These are phyloP conservation scores for Circaetus gallicus DNA, from an alignment of 2,113 vertebrate genomes.

Conservation along the genomic window DNA sequence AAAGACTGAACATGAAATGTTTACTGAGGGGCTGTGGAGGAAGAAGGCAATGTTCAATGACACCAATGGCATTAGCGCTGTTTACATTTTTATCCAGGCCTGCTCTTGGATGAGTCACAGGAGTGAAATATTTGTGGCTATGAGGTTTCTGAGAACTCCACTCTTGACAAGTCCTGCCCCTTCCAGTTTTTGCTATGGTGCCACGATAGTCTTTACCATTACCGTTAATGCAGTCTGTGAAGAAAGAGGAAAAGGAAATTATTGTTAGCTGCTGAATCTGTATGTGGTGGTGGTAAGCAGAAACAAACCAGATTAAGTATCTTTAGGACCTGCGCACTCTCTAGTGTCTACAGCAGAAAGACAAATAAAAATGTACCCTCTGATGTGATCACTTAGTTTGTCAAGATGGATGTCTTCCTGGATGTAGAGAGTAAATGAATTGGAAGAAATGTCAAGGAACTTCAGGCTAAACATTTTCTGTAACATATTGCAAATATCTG, in stretches of 20 bases:
- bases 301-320: neutral
- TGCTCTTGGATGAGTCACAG: slow-evolving; percentile 72
- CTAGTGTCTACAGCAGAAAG: neutral
- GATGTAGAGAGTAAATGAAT: neutral
- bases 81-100: slow-evolving; percentile 87
- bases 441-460: neutral
- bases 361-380: neutral
- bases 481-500: neutral
- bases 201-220: slow-evolving; percentile 83
- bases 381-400: neutral
- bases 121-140: slow-evolving; percentile 79
- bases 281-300: neutral
- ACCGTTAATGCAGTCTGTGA: slow-evolving; percentile 81
- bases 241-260: neutral
- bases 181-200: slow-evolving; percentile 73
- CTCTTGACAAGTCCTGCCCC: slow-evolving; percentile 82
- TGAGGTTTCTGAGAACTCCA: slow-evolving; percentile 86
- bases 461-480: neutral
- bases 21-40: neutral
- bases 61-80: neutral
- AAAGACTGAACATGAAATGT: neutral
- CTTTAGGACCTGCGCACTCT: neutral
- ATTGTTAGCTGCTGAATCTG: neutral
- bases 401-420: neutral
- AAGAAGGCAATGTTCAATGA: neutral